Evolutionary conservation across 2,888 invertebrate species (phyloP), one percentile per base, ranked within the genome.

Genomic region (Trisateles emortualis): DNA sequence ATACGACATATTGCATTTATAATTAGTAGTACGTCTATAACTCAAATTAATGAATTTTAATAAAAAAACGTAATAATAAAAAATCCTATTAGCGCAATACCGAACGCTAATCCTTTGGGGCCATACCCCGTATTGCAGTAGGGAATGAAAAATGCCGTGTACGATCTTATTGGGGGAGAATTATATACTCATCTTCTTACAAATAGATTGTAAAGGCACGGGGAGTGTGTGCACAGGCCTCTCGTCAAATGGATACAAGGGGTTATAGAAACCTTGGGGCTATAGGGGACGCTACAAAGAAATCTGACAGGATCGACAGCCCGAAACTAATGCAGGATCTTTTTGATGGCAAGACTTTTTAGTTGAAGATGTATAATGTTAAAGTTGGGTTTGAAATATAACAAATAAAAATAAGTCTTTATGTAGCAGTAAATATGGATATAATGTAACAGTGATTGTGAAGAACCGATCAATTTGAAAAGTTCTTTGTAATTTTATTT

Each of bases 171-270:
- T 73, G 76, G 83, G 84, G 84, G 81, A 79, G 79, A 88, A 88
- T 90, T 88, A 89, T 87, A 83, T 85, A 87, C 86, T 87, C 87
- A 86, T 87, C 82, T 85, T 76, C 76, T 80, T 83, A 88, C 88
- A 90, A 90, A 90, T 90, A 87, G 86, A 88, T 88, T 83, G 83
- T 84, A 82, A 86, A 87, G 84, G 80, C 81, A 72, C 78, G 78
- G 72, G 72, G 81, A n/a, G n/a, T 78, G 81, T 82, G 72, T 71
- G 72, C 63, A 54, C 75, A 72, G 60, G 52, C 40, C 36, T 52
- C 77, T 85, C 83, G 86, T 88, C 88, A 88, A 88, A 89, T 76
- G 72, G 69, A 81, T 79, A 78, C 75, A 77, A 76, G 78, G 79
- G 81, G 74, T 72, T 68, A 63, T 40, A 51, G 49, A 61, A 52